Evolutionary conservation across 2,113 vertebrate genomes (phyloP).

Genomic region (Isurus oxyrinchus): DNA sequence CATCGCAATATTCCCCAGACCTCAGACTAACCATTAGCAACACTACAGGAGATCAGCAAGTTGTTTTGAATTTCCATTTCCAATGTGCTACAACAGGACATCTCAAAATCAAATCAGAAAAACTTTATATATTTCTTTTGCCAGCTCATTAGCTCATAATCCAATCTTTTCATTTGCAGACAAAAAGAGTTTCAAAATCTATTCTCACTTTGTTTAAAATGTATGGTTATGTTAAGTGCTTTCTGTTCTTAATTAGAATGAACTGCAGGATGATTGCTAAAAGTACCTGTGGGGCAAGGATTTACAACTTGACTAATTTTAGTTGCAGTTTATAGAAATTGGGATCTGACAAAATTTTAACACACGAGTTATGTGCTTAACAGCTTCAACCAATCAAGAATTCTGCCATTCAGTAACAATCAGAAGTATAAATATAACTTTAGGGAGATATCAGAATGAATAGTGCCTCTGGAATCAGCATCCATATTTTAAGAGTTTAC

Average conservation of each 20-base stretch:
- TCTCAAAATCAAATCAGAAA: neutral
- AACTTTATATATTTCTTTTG: neutral
- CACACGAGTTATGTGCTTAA: neutral
- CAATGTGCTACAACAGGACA: neutral
- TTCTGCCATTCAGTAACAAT: neutral
- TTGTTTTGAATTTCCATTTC: neutral
- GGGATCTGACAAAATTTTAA: neutral
- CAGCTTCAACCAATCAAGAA: neutral
- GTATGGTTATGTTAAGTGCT: neutral
- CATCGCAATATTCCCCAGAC: no score
- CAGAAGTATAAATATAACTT: neutral
- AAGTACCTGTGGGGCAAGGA: neutral
- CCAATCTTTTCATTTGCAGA: neutral
- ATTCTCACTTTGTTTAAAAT: neutral
- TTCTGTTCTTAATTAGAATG: neutral
- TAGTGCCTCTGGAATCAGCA: neutral
- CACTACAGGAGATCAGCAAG: neutral
- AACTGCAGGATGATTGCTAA: neutral
- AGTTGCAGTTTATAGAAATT: neutral
- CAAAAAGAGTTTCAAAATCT: neutral
- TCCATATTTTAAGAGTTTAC: neutral
- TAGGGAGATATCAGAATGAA: neutral
- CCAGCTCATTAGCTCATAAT: neutral
- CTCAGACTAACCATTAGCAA: neutral
- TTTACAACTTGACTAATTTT: neutral